Conservation (phyloP, 2,113 vertebrate genomes). For the Thunnus thynnus region DNA sequence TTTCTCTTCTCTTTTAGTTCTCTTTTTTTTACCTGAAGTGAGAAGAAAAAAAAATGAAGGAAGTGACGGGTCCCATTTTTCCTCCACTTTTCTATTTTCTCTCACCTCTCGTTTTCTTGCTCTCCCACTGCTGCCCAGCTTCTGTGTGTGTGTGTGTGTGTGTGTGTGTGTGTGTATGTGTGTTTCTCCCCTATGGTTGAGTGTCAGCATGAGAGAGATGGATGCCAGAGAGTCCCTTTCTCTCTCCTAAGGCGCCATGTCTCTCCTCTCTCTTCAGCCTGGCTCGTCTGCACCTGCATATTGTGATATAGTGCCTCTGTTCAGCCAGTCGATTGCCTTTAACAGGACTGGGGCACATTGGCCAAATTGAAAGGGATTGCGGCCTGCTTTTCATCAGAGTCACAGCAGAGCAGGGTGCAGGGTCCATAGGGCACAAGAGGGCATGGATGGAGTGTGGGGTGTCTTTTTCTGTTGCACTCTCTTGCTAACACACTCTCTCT, state of each 20-base stretch:
- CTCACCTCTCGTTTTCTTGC: slow-evolving; percentile 64
- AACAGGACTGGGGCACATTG: slow-evolving; percentile 81
- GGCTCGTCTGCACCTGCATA: slow-evolving; percentile 83
- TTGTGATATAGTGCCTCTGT: slow-evolving; percentile 88
- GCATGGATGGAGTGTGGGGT: slow-evolving; percentile 42
- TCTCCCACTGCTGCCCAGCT: slow-evolving; percentile 53
- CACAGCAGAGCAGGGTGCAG: slow-evolving; percentile 67
- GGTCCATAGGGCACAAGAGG: slow-evolving; percentile 60
- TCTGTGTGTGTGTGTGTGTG: slow-evolving; percentile 30
- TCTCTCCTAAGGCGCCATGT: slow-evolving; percentile 73
- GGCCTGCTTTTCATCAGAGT: slow-evolving; percentile 86
- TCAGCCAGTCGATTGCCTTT: slow-evolving; percentile 87
- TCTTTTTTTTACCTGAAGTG: slow-evolving; percentile 50
- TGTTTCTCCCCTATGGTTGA: slow-evolving; percentile 52
- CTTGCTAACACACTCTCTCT: slow-evolving; percentile 15
- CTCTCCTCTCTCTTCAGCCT: slow-evolving; percentile 76
- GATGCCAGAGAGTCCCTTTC: slow-evolving; percentile 80
- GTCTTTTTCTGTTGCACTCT: slow-evolving; percentile 42
- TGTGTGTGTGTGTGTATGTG: slow-evolving; percentile 27
- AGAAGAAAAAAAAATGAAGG: slow-evolving; percentile 67
- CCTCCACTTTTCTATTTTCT: slow-evolving; percentile 70
- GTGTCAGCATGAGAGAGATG: slow-evolving; percentile 79
- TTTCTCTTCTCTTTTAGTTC: slow-evolving; percentile 59
- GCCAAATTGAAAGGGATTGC: slow-evolving; percentile 86
- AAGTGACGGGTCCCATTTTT: slow-evolving; percentile 76